Evolutionary conservation across 2,113 vertebrate species (phyloP).

Genomic region (Lasiurus borealis): DNA sequence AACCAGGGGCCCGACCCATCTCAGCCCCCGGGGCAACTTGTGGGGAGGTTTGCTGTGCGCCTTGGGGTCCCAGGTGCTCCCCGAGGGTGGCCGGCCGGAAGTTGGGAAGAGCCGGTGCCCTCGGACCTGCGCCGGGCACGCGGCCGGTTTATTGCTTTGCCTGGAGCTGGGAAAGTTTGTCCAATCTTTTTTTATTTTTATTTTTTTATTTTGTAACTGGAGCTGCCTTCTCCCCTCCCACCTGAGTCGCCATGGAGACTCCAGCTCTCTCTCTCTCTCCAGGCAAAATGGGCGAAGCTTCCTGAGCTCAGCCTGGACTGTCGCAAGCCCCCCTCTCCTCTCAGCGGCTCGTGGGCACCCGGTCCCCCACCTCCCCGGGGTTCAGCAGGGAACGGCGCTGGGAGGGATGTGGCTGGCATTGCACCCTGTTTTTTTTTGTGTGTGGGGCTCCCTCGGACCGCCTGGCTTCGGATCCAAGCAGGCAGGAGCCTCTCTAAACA

Average conservation of each 20-base stretch:
- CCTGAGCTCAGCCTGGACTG: conserved; percentile 59
- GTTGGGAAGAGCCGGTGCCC: background rate
- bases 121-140: background rate
- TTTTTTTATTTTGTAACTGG: background rate
- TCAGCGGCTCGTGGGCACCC: background rate
- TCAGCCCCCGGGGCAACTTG: background rate
- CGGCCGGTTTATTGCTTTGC: background rate
- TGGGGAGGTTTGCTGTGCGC: background rate
- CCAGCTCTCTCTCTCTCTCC: conserved; percentile 82
- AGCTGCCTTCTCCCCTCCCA: conserved; percentile 71
- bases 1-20: background rate
- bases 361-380: background rate
- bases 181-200: background rate
- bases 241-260: conserved; percentile 92
- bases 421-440: background rate
- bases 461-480: conserved; percentile 3
- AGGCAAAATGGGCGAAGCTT: conserved; percentile 86
- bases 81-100: background rate
- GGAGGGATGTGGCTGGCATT: background rate
- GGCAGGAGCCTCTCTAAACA: background rate
- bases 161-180: conserved; percentile 74
- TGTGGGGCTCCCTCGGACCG: background rate
- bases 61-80: background rate
- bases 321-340: conserved; percentile 2
- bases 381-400: background rate